Percentiles rank a stretch among this genome's conserved stretches.
phyloP scores from a whole-genome alignment of 2,113 vertebrate species.

The Triplophysa tibetana region DNA sequence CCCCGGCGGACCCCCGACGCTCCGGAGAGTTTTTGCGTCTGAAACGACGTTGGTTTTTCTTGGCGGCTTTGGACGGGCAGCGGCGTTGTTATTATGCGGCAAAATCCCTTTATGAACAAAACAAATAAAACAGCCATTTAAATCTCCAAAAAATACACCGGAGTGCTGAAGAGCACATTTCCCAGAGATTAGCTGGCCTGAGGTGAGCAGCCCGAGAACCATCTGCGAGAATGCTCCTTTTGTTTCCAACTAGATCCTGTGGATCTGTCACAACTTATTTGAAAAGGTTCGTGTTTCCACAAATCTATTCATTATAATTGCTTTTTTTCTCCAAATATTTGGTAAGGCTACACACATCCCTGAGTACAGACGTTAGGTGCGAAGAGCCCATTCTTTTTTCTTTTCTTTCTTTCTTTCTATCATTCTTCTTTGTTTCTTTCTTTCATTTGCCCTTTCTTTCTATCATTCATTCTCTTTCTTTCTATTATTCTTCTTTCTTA shows the following conservation, averaged over 20 bases:
- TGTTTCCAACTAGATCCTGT: constrained; percentile 56
- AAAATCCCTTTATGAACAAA: constrained; percentile 50
- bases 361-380: background rate
- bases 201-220: constrained; percentile 40
- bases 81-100: constrained; percentile 47
- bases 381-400: constrained; percentile 9
- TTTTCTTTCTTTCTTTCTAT: background rate
- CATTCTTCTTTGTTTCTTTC: constrained; percentile 7
- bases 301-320: constrained; percentile 70
- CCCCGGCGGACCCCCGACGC: background rate
- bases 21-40: constrained; percentile 58
- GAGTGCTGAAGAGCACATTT: constrained; percentile 51
- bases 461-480: constrained; percentile 11
- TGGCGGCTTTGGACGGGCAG: constrained; percentile 21
- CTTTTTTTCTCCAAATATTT: constrained; percentile 71
- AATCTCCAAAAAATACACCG: constrained; percentile 68
- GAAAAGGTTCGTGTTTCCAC: constrained; percentile 67
- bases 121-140: constrained; percentile 60
- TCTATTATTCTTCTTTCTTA: background rate
- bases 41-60: constrained; percentile 40
- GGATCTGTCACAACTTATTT: constrained; percentile 62
- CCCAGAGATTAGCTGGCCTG: constrained; percentile 54
- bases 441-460: background rate
- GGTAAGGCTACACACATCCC: constrained; percentile 55
- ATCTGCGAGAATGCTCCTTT: constrained; percentile 40